These are phyloP conservation scores for Tinea trinotella DNA, from an alignment of 2,888 invertebrate genomes.

Conservation along the genomic window DNA sequence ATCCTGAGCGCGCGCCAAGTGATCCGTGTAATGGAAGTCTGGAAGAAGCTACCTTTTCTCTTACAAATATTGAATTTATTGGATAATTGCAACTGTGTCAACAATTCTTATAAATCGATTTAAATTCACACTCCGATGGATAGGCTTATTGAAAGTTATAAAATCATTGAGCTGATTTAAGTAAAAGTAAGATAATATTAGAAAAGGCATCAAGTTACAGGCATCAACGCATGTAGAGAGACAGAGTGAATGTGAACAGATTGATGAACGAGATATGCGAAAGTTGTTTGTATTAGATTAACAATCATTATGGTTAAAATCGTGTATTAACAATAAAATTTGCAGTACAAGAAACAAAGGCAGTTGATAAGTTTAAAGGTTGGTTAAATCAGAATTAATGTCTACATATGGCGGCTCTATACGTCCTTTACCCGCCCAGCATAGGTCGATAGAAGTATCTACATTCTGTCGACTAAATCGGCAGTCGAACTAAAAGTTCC, in stretches of 20 bases:
- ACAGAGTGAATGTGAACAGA: background rate
- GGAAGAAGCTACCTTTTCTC: slow-evolving; percentile 26
- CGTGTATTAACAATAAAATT: no score
- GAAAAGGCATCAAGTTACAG: background rate
- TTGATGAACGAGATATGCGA: background rate
- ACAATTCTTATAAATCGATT: background rate
- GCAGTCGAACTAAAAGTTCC: no score
- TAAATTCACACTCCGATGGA: background rate
- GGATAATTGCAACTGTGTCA: slow-evolving; percentile 9
- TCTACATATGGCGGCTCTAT: no score
- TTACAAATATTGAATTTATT: background rate
- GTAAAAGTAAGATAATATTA: background rate
- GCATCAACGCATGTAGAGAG: background rate
- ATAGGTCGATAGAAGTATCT: no score
- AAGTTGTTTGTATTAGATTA: background rate
- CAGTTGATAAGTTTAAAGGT: no score
- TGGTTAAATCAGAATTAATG: no score
- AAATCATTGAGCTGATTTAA: background rate
- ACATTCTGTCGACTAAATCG: no score
- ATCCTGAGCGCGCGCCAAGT: slow-evolving; percentile 50
- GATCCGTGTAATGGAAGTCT: slow-evolving; percentile 63
- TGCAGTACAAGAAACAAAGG: no score
- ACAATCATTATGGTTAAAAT: no score
- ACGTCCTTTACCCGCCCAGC: no score
- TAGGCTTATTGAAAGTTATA: background rate